Evolutionary conservation across 1,140 invertebrate genomes (phyloP).

Genomic region (Ylistrum balloti): DNA sequence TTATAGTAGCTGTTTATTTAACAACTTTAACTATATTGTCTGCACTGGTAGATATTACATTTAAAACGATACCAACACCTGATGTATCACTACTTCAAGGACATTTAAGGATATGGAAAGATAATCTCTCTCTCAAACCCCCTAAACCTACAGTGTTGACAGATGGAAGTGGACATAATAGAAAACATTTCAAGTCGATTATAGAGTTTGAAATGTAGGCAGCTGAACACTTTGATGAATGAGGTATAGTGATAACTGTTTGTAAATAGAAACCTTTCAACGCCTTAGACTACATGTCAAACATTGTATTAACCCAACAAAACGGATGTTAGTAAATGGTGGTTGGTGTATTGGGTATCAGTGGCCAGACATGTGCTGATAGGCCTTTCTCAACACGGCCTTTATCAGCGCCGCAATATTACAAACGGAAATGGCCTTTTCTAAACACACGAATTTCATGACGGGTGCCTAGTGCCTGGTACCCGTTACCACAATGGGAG

Average conservation of each 20-base stretch:
- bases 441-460: background rate
- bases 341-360: background rate
- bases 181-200: constrained; percentile 39
- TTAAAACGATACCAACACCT: constrained; percentile 4
- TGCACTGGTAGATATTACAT: background rate
- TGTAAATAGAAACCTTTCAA: constrained; percentile 5
- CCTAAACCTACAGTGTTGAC: background rate
- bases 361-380: background rate
- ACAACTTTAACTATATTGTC: background rate
- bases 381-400: background rate
- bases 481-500: constrained; percentile 39
- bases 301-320: constrained; percentile 35
- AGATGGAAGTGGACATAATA: constrained; percentile 33
- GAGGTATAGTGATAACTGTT: background rate
- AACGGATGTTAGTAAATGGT: constrained; percentile 29
- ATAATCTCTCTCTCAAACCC: background rate
- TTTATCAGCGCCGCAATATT: background rate
- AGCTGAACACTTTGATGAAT: constrained; percentile 14
- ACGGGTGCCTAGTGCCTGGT: background rate
- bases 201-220: background rate
- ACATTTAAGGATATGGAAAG: constrained; percentile 27
- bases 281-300: background rate
- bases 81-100: background rate
- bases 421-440: background rate
- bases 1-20: background rate